Conservation (phyloP, 1,140 invertebrate species). For the Cheumatopsyche charites region DNA sequence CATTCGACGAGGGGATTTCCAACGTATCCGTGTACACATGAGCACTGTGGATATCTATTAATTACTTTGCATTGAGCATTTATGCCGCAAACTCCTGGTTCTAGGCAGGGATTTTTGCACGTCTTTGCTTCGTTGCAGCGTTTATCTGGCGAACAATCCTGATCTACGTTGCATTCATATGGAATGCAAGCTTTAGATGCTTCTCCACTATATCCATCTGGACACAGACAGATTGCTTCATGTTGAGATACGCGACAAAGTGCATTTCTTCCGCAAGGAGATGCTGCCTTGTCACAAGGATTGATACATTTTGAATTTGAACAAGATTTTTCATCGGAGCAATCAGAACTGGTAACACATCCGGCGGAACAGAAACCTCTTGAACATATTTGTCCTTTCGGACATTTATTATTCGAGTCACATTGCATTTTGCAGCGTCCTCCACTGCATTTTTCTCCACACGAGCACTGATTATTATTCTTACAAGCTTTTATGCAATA, state of each 20-base stretch:
- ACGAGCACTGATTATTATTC: conserved; percentile 72
- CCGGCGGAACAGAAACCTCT: conserved; percentile 67
- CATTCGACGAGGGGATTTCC: conserved; percentile 84
- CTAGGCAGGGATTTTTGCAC: conserved; percentile 84
- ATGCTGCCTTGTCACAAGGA: conserved; percentile 69
- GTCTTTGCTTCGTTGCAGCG: conserved; percentile 73
- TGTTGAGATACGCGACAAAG: conserved; percentile 77
- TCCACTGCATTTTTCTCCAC: conserved; percentile 71
- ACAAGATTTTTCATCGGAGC: conserved; percentile 77
- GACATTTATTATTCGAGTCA: conserved; percentile 59
- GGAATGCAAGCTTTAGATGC: conserved; percentile 74
- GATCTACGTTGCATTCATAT: conserved; percentile 76
- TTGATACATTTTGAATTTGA: conserved; percentile 76
- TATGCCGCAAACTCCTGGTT: conserved; percentile 75
- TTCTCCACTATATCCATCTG: conserved; percentile 81
- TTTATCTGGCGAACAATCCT: conserved; percentile 81
- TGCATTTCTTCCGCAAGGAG: conserved; percentile 75
- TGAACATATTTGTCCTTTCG: conserved; percentile 62
- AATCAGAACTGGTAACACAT: conserved; percentile 81
- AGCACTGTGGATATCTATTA: conserved; percentile 76
- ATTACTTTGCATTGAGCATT: conserved; percentile 87
- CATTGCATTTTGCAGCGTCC: conserved; percentile 71
- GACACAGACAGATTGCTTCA: conserved; percentile 82
- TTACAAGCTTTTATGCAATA: conserved; percentile 76
- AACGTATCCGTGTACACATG: conserved; percentile 82